phyloP scores from a whole-genome alignment of 2,888 invertebrate species.

The Nezara viridula region DNA sequence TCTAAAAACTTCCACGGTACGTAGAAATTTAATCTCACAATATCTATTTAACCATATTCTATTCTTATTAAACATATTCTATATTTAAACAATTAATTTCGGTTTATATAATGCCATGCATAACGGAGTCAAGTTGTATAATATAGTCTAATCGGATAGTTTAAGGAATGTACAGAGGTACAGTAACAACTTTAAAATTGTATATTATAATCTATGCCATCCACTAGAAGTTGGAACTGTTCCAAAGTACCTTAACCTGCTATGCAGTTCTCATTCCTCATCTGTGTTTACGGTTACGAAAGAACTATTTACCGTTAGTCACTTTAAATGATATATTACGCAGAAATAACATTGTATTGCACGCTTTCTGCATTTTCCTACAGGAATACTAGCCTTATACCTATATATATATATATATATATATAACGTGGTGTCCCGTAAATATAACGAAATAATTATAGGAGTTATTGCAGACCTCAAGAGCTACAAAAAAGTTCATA shows the following conservation, averaged over 20 bases:
- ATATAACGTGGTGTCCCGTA: neutral
- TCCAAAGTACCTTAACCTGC: conserved; percentile 10
- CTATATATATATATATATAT: neutral
- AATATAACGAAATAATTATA: neutral
- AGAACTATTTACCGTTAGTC: neutral
- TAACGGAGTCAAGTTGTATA: too few relatives aligned
- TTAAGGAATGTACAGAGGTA: neutral
- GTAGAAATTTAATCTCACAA: too few relatives aligned
- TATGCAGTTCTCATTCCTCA: conserved; percentile 14
- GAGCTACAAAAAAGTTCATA: too few relatives aligned
- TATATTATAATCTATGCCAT: neutral
- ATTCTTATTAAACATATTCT: too few relatives aligned
- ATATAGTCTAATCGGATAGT: too few relatives aligned
- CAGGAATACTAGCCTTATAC: neutral
- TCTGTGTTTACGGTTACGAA: neutral
- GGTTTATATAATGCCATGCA: too few relatives aligned
- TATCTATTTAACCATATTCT: too few relatives aligned
- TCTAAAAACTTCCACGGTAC: too few relatives aligned
- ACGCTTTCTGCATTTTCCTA: neutral
- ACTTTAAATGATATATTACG: neutral
- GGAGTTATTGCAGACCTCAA: too few relatives aligned
- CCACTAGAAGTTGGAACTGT: neutral
- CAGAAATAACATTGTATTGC: neutral
- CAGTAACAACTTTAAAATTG: neutral
- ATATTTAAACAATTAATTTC: too few relatives aligned